These are phyloP conservation scores for Palythoa grandiflora DNA, from an alignment of 92 coral and sea anemone genomes.

Conservation along the genomic window DNA sequence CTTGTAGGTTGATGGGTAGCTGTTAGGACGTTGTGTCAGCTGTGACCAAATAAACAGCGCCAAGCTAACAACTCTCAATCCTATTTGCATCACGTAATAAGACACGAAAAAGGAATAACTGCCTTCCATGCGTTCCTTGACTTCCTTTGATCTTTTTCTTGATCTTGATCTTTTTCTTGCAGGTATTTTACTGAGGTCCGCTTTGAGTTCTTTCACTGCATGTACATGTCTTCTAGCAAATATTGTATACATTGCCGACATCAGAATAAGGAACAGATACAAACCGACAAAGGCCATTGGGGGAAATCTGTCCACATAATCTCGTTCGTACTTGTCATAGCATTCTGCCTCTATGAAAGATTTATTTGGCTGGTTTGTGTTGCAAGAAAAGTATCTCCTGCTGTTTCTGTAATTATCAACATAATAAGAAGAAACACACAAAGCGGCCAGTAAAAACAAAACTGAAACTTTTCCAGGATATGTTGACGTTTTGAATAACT, in stretches of 20 bases:
- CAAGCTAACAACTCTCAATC: background rate
- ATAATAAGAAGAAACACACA: background rate
- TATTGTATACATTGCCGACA: background rate
- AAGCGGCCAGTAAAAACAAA: background rate
- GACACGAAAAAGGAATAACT: too few species aligned
- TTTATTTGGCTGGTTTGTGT: slow-evolving; percentile 15
- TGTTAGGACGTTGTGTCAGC: background rate
- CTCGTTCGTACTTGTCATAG: slow-evolving; percentile 1
- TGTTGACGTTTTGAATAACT: background rate
- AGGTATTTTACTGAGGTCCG: background rate
- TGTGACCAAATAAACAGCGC: background rate
- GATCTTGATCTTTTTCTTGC: background rate
- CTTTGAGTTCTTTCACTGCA: background rate
- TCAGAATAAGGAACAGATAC: background rate
- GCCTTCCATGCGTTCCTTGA: too few species aligned
- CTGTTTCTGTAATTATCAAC: background rate
- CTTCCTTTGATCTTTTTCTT: too few species aligned
- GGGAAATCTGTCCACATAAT: slow-evolving; percentile 22
- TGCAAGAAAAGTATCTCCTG: background rate
- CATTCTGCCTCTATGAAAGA: slow-evolving; percentile 1
- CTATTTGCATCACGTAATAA: too few species aligned
- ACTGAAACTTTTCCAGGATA: background rate
- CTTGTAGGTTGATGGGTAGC: background rate
- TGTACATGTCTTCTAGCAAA: slow-evolving; percentile 6
- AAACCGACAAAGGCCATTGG: background rate